Conservation (phyloP, 2,888 invertebrate species). For the Automeris io region DNA sequence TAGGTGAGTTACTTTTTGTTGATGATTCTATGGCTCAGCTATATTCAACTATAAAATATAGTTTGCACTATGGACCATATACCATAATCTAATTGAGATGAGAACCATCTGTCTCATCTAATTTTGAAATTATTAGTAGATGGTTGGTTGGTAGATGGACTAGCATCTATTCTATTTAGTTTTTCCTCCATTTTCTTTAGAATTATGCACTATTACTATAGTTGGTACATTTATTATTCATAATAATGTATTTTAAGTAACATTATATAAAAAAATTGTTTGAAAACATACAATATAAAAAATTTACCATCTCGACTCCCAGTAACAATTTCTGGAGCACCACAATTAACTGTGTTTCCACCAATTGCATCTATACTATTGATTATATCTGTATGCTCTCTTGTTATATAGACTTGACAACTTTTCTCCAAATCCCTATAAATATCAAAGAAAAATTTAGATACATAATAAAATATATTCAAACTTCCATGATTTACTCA, state of each 20-base stretch:
- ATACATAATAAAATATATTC: neutral
- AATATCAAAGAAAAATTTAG: too few species aligned
- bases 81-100: too few species aligned
- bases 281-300: neutral
- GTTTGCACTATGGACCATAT: too few species aligned
- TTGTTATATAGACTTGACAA: constrained; percentile 85
- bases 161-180: too few species aligned
- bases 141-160: too few species aligned
- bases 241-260: neutral
- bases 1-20: too few species aligned
- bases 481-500: neutral
- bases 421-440: constrained; percentile 88
- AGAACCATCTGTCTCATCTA: too few species aligned
- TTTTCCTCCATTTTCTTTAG: too few species aligned
- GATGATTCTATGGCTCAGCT: too few species aligned
- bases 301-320: constrained; percentile 91
- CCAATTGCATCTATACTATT: constrained; percentile 95
- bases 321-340: constrained; percentile 96
- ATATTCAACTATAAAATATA: too few species aligned
- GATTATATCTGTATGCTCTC: constrained; percentile 89
- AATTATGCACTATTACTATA: too few species aligned
- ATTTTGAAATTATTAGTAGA: too few species aligned
- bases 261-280: neutral
- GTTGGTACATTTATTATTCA: neutral
- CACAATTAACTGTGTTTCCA: constrained; percentile 87